Conservation (phyloP, 1,140 invertebrate genomes). For the Reticulitermes speratus region DNA sequence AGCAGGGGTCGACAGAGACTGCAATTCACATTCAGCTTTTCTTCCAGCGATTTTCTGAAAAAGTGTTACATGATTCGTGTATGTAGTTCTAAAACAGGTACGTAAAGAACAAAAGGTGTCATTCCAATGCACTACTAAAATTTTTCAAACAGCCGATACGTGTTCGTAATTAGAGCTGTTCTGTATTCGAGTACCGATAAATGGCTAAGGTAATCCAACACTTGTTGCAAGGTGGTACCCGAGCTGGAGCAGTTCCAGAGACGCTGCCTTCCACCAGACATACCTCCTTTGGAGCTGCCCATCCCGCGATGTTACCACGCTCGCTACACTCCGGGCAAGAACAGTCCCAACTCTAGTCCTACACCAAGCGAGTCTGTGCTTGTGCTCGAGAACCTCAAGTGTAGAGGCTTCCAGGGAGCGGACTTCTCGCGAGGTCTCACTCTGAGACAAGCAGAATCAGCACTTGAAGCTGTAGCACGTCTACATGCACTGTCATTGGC, state of each 20-base stretch:
- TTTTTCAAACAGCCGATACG: too few relatives aligned
- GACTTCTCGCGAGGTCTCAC: conserved; percentile 69
- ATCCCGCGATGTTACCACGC: conserved; percentile 66
- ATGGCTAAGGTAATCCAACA: too few relatives aligned
- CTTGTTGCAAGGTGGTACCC: conserved; percentile 57
- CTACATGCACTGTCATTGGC: conserved; percentile 69
- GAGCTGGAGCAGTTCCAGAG: conserved; percentile 58
- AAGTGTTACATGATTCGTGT: too few relatives aligned
- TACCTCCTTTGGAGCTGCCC: conserved; percentile 46
- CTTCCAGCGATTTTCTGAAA: too few relatives aligned
- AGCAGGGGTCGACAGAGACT: too few relatives aligned
- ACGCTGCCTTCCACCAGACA: conserved; percentile 44
- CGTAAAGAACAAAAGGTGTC: too few relatives aligned
- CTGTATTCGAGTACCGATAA: too few relatives aligned
- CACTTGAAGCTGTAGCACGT: conserved; percentile 65
- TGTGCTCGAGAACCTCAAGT: conserved; percentile 61
- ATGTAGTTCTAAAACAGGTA: too few relatives aligned
- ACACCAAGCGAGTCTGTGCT: conserved; percentile 61
- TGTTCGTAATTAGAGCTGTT: too few relatives aligned
- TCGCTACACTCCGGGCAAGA: conserved; percentile 52
- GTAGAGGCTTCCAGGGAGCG: conserved; percentile 51
- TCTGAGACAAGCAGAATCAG: conserved; percentile 61
- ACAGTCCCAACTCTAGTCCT: conserved; percentile 50
- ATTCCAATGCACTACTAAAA: too few relatives aligned
- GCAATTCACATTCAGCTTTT: too few relatives aligned